Conservation (phyloP, 2,888 invertebrate species). For the Nomada goodeniana region DNA sequence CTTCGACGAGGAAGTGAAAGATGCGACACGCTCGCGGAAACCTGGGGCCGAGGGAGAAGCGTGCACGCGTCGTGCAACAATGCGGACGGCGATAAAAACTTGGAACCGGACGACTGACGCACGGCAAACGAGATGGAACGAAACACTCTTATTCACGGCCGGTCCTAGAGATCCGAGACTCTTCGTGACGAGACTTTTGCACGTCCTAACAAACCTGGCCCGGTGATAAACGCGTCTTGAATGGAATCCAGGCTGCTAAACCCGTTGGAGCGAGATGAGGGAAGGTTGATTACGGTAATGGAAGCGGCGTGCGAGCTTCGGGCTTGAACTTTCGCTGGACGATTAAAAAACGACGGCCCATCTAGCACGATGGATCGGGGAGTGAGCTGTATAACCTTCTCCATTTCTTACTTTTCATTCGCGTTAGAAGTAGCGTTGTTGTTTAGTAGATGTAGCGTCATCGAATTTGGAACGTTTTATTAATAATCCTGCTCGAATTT, state of each 20-base stretch:
- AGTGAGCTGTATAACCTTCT: not conserved
- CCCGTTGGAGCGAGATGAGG: not conserved
- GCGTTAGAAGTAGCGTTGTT: no score
- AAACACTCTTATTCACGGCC: no score
- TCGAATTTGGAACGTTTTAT: no score
- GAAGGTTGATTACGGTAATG: slow-evolving; percentile 47
- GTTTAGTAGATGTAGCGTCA: no score
- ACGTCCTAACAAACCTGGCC: slow-evolving; percentile 28
- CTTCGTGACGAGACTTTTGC: slow-evolving; percentile 48
- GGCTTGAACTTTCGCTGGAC: slow-evolving; percentile 32
- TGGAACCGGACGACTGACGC: slow-evolving; percentile 28
- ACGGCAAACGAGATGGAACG: not conserved
- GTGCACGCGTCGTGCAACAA: slow-evolving; percentile 21
- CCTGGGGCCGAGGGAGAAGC: not conserved
- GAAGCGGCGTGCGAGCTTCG: slow-evolving; percentile 11
- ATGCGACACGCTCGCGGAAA: not conserved
- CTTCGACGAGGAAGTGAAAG: slow-evolving; percentile 13
- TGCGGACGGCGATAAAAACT: slow-evolving; percentile 40
- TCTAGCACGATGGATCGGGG: not conserved
- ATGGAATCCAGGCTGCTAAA: slow-evolving; percentile 40
- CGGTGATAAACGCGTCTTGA: slow-evolving; percentile 49
- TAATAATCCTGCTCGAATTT: no score
- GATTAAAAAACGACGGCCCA: slow-evolving; percentile 3
- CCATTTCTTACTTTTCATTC: not conserved
- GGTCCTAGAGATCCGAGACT: slow-evolving; percentile 47